Conservation (phyloP, 1,140 invertebrate species). For the Heterodera carotae region DNA sequence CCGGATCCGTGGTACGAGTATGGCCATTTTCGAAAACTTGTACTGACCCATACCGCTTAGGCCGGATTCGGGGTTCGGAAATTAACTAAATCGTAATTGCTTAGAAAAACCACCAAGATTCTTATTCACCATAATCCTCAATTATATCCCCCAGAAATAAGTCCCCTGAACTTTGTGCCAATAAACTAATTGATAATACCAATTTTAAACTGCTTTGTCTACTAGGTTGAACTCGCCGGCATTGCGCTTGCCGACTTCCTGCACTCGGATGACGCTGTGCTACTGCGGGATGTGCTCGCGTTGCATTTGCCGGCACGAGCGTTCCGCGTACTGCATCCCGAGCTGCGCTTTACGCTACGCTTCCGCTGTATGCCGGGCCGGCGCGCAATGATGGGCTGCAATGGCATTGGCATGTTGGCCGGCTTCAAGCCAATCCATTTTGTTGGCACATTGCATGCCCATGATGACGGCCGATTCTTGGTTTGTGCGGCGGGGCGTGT, state of each 20-base stretch:
- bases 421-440: conserved; percentile 25
- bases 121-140: too few relatives aligned
- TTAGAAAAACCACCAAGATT: too few relatives aligned
- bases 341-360: conserved; percentile 21
- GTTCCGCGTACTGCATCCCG: conserved; percentile 5
- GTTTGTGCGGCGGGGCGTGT: too few relatives aligned
- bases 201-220: background rate
- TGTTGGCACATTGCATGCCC: conserved; percentile 14
- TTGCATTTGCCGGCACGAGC: background rate
- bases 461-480: conserved; percentile 24
- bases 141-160: background rate
- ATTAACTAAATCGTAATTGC: too few relatives aligned
- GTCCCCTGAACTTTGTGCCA: too few relatives aligned
- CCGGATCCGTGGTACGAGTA: too few relatives aligned
- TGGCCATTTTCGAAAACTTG: too few relatives aligned
- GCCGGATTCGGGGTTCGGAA: too few relatives aligned
- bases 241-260: conserved; percentile 9
- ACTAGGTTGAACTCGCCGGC: conserved; percentile 16
- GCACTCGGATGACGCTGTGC: conserved; percentile 3
- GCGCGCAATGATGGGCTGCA: conserved; percentile 11
- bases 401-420: conserved; percentile 2
- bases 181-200: too few relatives aligned
- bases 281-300: conserved; percentile 11
- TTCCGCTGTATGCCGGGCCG: conserved; percentile 19
- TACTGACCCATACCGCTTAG: too few relatives aligned